These are phyloP conservation scores for Phasianus colchicus DNA, from an alignment of 2,113 vertebrate species.

Conservation along the genomic window DNA sequence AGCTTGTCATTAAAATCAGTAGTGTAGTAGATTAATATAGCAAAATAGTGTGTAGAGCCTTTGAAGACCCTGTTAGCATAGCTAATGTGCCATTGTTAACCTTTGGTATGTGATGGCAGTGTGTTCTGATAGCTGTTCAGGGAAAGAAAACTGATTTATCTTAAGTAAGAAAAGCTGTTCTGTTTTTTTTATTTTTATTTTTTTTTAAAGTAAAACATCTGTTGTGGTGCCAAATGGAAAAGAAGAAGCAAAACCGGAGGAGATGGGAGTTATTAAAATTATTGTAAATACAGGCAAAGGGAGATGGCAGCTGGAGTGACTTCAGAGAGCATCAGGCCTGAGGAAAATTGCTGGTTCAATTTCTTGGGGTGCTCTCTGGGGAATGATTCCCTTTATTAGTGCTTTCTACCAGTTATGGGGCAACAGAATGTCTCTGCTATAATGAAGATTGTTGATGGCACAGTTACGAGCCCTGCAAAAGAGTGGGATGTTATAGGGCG, in stretches of 20 bases:
- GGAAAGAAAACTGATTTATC: neutral
- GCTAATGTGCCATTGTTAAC: neutral
- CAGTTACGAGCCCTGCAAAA: conserved; percentile 8
- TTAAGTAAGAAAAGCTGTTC: neutral
- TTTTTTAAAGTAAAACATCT: neutral
- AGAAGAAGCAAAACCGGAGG: neutral
- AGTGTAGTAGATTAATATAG: neutral
- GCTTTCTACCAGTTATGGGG: neutral
- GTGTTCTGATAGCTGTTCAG: neutral
- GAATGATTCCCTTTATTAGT: conserved; percentile 39
- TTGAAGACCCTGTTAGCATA: neutral
- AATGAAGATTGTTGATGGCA: conserved; percentile 37
- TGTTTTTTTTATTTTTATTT: neutral
- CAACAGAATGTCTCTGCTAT: conserved; percentile 1
- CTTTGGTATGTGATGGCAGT: neutral
- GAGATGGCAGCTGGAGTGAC: neutral
- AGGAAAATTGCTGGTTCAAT: neutral
- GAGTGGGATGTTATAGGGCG: neutral
- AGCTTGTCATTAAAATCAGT: neutral
- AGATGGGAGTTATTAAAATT: neutral
- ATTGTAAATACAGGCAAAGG: neutral
- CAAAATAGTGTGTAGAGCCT: neutral
- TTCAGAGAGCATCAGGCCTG: neutral
- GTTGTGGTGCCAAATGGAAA: neutral
- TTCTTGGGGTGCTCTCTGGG: conserved; percentile 3